Evolutionary conservation across 2,888 invertebrate species (phyloP), one percentile per base, ranked within the genome.

Genomic region (Hoplodrina ambigua): DNA sequence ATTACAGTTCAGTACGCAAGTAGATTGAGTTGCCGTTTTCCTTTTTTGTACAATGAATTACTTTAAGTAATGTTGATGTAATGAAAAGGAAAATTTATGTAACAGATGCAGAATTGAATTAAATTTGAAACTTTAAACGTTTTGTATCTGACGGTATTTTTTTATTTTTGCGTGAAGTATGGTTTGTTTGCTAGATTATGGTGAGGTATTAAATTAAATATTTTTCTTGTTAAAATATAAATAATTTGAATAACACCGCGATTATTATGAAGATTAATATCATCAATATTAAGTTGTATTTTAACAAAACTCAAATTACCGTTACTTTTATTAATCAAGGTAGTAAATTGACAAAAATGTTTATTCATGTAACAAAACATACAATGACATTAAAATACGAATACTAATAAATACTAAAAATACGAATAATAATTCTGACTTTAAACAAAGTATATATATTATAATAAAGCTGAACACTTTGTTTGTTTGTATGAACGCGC

Each of bases 1-100:
- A 63, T 49, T 64, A 76, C 80, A 80, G 71, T 73, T 59, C 63
- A 77, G 63, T 85, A 77, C 86, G 72, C 86, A 84, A 84, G 78
- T 72, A 33, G 73, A 74, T 30, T 70, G 54, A 11, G 19, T 44
- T 58, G 46, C 3, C 71, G 8, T 68, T 74, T 74, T 68, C 67
- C 5, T 60, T 57, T 56, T 77, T 44, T 30, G n/a, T 17, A 46
- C 4, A 8, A 8, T 52, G 56, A 75, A 74, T 74, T 65, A 71
- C 46, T 69, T 82, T 74, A 56, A 59, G 78, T 66, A 85, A 79
- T 58, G 13, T 57, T 81, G 70, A 69, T 55, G 74, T 74, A 83
- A 83, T 30, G 17, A 53, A 63, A 55, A 68, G 53, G 10, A 46
- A 20, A 2, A 37, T 30, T 81, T 73, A 78, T 56, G 61, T 67